phyloP scores from a whole-genome alignment of 2,113 vertebrate genomes.

The Odocoileus hemionus region DNA sequence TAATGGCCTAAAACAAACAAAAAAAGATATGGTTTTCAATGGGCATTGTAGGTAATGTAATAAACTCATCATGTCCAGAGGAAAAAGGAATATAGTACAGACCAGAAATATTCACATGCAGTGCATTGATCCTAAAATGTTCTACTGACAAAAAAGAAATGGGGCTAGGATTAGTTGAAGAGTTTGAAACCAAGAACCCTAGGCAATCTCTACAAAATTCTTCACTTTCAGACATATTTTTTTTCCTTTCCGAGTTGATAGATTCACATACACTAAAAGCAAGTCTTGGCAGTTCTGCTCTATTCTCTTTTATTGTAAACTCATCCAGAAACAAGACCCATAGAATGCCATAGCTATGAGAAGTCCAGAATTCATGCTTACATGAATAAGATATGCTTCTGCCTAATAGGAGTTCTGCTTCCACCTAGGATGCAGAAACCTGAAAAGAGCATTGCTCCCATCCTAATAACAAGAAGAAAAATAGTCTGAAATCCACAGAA shows the following conservation, averaged over 20 bases:
- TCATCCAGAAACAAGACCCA: background rate
- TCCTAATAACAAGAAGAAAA: background rate
- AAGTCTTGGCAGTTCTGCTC: background rate
- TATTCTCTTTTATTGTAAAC: background rate
- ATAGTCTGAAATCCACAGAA: background rate
- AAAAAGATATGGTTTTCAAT: background rate
- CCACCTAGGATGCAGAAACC: background rate
- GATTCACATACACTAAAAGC: background rate
- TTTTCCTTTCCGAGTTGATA: background rate
- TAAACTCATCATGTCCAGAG: background rate
- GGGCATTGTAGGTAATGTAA: background rate
- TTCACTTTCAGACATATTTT: background rate
- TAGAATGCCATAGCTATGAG: background rate
- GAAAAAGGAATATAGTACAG: background rate
- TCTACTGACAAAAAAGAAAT: background rate
- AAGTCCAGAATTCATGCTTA: background rate
- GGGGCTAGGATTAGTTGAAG: background rate
- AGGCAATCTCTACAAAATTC: background rate
- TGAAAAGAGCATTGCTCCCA: background rate
- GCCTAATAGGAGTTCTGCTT: background rate
- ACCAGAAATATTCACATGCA: background rate
- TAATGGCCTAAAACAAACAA: background rate
- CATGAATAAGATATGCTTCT: background rate
- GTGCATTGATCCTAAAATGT: background rate
- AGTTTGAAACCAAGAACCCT: background rate